phyloP scores from a whole-genome alignment of 2,797 vertebrate genomes.

The Nasua narica region DNA sequence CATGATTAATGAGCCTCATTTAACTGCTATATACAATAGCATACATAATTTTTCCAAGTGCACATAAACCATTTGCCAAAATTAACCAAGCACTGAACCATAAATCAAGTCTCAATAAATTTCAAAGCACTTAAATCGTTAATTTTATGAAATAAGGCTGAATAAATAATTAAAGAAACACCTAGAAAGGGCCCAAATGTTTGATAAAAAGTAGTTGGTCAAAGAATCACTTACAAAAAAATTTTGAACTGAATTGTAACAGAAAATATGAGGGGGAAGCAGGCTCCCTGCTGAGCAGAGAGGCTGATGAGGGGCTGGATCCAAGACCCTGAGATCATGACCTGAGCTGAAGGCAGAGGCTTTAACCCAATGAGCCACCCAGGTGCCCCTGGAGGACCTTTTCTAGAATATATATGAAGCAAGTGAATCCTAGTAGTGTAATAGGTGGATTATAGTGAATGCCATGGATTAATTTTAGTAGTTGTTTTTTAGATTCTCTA shows the following conservation, averaged over 20 bases:
- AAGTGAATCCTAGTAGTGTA: background rate
- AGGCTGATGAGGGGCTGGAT: no score
- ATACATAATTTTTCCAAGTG: slow-evolving; percentile 10
- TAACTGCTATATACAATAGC: background rate
- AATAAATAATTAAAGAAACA: slow-evolving; percentile 5
- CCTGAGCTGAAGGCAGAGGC: no score
- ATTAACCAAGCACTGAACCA: background rate
- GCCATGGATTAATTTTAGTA: slow-evolving; percentile 1
- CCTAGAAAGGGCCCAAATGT: background rate
- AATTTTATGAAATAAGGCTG: slow-evolving; percentile 16
- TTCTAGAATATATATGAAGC: background rate
- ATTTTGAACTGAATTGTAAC: background rate
- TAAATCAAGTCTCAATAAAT: slow-evolving; percentile 43
- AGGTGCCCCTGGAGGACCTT: background rate
- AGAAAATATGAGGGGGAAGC: slow-evolving; percentile 22
- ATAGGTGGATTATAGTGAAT: background rate
- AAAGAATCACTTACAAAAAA: background rate
- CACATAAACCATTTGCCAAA: slow-evolving; percentile 35
- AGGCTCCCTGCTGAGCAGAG: no score
- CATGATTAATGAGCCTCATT: slow-evolving; percentile 33
- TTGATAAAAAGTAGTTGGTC: background rate
- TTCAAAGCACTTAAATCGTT: slow-evolving; percentile 20
- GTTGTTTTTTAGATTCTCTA: background rate
- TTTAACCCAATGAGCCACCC: no score
- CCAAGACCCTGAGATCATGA: no score